Evolutionary conservation across 92 coral and sea anemone species (phyloP), one percentile per base, ranked within the genome.

Genomic region (Epizoanthus stellaris): DNA sequence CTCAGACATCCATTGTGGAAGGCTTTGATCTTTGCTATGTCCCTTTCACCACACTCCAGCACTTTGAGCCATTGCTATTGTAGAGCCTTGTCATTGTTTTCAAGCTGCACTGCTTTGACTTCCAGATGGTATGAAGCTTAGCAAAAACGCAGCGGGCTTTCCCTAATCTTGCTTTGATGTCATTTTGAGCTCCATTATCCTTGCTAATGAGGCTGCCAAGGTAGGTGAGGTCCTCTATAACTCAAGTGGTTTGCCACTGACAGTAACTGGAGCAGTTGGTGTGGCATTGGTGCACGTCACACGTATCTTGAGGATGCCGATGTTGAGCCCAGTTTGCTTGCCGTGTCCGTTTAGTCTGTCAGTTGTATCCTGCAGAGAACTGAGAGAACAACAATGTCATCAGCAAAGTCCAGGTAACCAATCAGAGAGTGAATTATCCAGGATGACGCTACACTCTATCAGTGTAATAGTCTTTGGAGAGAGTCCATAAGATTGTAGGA

Each of bases 91-190:
- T 54, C 67, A 83, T 88, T 17, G 85, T 88, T 20, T 49, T 74
- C 68, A 75, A 45, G 59, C 84, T 73, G 77, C 43, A 82, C 34
- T 88, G 17, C 38, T 75, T 82, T 16, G 88, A 88, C 67, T 75
- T 49, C 88, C 91, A 88, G 88, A 75, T 74, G 76, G 49, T 36
- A 1, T 57, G 73, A 62, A 86, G 65, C 72, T 39, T 61, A 30
- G 38, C 64, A 56, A 87, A 71, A 1, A 61, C 76, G 15, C 82
- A 13, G 10, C 57, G 30, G 20, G 84, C 75, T 23, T 85, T 85
- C 15, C 39, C 73, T 17, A 85, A 75, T 16, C 85, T 54, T 10
- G 85, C 75, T 20, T 4, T 56, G 87, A 81, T 82, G 30, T 82
- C 87, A 34, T 87, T 70, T 23, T 69, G 82, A 3, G 77, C 77